A percentile compares a stretch with the other conserved stretches of the same genome.
phyloP scores from a whole-genome alignment of 2,113 vertebrate species.

The Chlamydotis undulata region DNA sequence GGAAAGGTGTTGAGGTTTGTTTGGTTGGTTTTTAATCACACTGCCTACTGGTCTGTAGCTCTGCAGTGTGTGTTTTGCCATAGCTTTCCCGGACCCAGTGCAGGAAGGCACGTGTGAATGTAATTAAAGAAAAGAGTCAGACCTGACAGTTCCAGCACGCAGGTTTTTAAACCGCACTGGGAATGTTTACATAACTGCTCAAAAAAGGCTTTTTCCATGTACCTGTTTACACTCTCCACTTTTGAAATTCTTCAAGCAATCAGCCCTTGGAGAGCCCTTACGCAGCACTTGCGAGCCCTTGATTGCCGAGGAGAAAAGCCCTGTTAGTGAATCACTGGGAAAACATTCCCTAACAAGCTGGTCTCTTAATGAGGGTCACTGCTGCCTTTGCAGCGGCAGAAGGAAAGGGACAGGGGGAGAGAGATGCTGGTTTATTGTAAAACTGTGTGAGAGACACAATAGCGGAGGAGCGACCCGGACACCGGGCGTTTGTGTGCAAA shows the following conservation, averaged over 20 bases:
- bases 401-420: neutral
- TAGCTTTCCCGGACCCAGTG: neutral
- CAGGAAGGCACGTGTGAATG: neutral
- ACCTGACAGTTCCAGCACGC: conserved; percentile 58
- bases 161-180: conserved; percentile 50
- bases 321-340: conserved; percentile 81
- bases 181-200: conserved; percentile 80
- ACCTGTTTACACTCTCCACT: conserved; percentile 92
- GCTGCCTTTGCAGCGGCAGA: conserved; percentile 54
- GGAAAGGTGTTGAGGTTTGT: neutral
- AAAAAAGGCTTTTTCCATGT: conserved; percentile 81
- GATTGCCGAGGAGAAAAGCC: conserved; percentile 73
- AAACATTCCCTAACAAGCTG: conserved; percentile 81
- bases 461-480: conserved; percentile 69
- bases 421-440: conserved; percentile 51
- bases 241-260: conserved; percentile 80
- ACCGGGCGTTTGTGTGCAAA: conserved; percentile 96
- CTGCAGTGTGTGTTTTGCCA: neutral
- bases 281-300: conserved; percentile 78
- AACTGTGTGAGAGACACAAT: conserved; percentile 33
- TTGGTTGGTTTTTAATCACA: neutral
- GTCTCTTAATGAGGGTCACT: conserved; percentile 84
- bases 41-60: rapidly evolving
- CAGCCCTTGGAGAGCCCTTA: conserved; percentile 83
- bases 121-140: conserved; percentile 54